Base-by-base conservation (phyloP, 2,797 vertebrate species). In the Sebastes kiyomatsui region DNA sequence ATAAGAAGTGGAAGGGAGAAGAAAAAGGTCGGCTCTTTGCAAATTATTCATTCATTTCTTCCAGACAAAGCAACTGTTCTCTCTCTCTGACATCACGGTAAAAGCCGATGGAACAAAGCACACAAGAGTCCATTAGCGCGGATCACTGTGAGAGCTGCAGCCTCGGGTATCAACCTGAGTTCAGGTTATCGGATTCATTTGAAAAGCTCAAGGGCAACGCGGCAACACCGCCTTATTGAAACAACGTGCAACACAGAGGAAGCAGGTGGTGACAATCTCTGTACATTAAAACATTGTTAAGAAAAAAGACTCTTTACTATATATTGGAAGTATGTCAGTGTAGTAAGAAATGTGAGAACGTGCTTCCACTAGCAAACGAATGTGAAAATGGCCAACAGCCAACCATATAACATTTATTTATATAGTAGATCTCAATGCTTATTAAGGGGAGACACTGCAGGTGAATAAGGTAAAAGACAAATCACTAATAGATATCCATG, bases 91-190 rank as follows among this genome's bases (percentile, higher is more conserved):
- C 72, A 68, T 67, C 7, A 1, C 60, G 64, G 71, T 68, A 83
- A 86, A 73, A 85, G 72, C 52, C 3, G 33, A 12, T 12, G 46
- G 73, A 84, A 80, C 72, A 85, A 83, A 73, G 71, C 59, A n/a
- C 67, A 60, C 2, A 22, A 22, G 58, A 76, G 72, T 25, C 35
- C 74, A 81, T 77, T 72, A 71, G 25, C 61, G 2, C 58, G 6
- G 67, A 59, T 75, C 38, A 56, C 11, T 56, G 20, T 18, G 54
- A 78, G 66, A 80, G 67, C 70, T 42, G 75, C 68, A 38, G 33
- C 60, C 66, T 77, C 56, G 58, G 65, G 42, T 28, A 18, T 55
- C 67, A 60, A 66, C 67, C 46, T 61, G 54, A 72, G 80, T 58
- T 75, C 62, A 59, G 73, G 33, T 52, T 67, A 73, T 70, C 58